Evolutionary conservation across 2,888 invertebrate species (phyloP), one percentile per base, ranked within the genome.

Genomic region (Conomelus anceps): DNA sequence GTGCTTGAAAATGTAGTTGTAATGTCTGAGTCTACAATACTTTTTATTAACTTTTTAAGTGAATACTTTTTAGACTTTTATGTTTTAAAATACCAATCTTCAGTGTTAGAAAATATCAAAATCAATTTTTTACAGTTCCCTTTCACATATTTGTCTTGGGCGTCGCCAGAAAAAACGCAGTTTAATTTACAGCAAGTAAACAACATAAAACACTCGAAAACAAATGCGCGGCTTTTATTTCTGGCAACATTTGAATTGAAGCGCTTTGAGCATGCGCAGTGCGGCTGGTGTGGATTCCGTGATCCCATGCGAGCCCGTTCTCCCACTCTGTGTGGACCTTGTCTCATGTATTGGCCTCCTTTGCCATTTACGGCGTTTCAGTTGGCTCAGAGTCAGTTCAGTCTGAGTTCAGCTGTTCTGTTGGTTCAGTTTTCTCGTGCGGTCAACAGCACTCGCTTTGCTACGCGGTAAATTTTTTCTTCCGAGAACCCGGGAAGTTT

Each of bases 321-420:
- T 87, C 90, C 90, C 84, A 17, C n/a, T 22, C 34, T 23, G 29
- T 84, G 22, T 24, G 22, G 88, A 85, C 85, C 89, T 90, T 89
- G 88, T 89, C 20, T 89, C 88, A 89, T 86, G 88, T 89, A 87
- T 90, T 91, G 91, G 88, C 91, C 91, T 90, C 90, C 84, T 91
- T 86, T 91, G 90, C 91, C 91, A 89, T 91, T 91, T 91, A 91
- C 91, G 91, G 91, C 89, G 90, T 91, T 90, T 88, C 89, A 34
- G 88, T 29, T 63, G 84, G 84, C 63, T 63, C 41, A 88, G 88
- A 88, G 88, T 41, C 34, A 17, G 3, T 63, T 63, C 84, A 84
- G 22, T 84, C 84, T 63, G 29, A 88, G 63, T 63, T 26, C 24
- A 26, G 84, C 24, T 23, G 84, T 23, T 20, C 20, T 84, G 24